Conservation (phyloP, 2,113 vertebrate genomes). For the Muntiacus muntjak region DNA sequence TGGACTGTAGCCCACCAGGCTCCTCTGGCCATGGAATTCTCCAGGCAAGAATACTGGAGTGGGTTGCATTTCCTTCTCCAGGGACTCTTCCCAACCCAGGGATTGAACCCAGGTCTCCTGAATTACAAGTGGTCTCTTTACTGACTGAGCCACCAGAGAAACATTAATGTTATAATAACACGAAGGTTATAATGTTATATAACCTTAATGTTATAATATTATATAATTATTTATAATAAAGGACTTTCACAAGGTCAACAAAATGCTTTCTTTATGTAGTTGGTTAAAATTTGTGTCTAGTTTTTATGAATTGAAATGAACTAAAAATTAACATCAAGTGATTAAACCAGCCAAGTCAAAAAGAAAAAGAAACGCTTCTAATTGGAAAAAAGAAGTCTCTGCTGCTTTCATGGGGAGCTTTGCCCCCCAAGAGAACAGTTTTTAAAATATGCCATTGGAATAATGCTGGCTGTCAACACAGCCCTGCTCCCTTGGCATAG, state of each 20-base stretch:
- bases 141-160: not conserved
- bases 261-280: not conserved
- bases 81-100: not conserved
- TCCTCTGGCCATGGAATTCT: not conserved
- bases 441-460: not conserved
- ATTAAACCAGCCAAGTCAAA: not conserved
- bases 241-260: not conserved
- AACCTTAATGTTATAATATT: not conserved
- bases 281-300: not conserved
- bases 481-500: not conserved
- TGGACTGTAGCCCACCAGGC: not conserved
- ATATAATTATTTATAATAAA: constrained; percentile 2
- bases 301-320: not conserved
- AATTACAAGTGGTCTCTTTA: not conserved
- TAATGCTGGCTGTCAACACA: rapidly evolving
- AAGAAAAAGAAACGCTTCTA: not conserved
- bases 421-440: not conserved
- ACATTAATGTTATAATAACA: not conserved
- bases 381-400: not conserved
- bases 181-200: not conserved
- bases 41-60: not conserved
- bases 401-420: not conserved
- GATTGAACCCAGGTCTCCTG: not conserved
- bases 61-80: not conserved
- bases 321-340: not conserved